A percentile compares a stretch with the other conserved stretches of the same genome.
Conservation (phyloP, 2,888 invertebrate species). For the Cantharis rustica region DNA sequence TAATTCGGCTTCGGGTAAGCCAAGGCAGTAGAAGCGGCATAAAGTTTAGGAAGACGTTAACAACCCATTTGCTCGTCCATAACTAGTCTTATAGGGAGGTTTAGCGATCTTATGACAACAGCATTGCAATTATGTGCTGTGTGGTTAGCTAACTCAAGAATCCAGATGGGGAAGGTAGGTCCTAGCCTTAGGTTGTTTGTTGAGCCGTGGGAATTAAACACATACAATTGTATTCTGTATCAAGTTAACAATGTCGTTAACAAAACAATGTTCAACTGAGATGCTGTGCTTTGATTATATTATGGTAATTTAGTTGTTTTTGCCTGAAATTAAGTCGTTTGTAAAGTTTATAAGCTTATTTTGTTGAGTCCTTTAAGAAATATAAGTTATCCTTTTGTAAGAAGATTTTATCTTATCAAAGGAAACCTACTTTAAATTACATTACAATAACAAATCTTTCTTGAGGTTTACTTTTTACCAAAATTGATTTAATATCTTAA, state of each 20-base stretch:
- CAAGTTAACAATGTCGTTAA: slow-evolving; percentile 39
- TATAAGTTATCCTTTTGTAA: slow-evolving; percentile 28
- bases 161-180: slow-evolving; percentile 37
- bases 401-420: slow-evolving; percentile 6
- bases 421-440: background rate
- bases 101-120: slow-evolving; percentile 47
- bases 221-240: slow-evolving; percentile 39
- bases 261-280: slow-evolving; percentile 39
- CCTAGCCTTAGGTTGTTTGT: slow-evolving; percentile 40
- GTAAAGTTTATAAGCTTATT: slow-evolving; percentile 31
- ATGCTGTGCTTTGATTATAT: slow-evolving; percentile 38
- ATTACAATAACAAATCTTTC: background rate
- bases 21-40: slow-evolving; percentile 15
- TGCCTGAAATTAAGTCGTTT: slow-evolving; percentile 38
- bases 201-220: slow-evolving; percentile 40
- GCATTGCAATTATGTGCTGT: slow-evolving; percentile 44
- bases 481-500: background rate
- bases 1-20: slow-evolving; percentile 33
- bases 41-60: slow-evolving; percentile 21
- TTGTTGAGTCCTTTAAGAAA: slow-evolving; percentile 24
- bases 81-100: slow-evolving; percentile 41
- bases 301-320: slow-evolving; percentile 40
- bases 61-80: slow-evolving; percentile 29
- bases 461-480: background rate
- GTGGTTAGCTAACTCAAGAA: slow-evolving; percentile 38